Percentiles rank a stretch among this genome's conserved stretches.
phyloP scores from a whole-genome alignment of 2,113 vertebrate species.

The Stomatorhinus ivindoensis region DNA sequence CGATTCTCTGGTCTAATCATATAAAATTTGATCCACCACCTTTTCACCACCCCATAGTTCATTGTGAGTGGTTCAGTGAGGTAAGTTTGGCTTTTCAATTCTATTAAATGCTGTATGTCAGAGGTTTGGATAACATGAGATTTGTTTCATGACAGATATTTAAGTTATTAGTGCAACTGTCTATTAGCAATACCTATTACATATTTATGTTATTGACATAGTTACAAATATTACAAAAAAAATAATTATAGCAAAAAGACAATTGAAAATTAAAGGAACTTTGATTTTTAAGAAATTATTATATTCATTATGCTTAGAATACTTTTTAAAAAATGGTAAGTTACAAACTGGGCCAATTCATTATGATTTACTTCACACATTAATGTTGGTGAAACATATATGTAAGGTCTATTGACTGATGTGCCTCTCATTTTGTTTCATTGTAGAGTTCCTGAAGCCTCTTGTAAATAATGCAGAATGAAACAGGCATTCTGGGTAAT shows the following conservation, averaged over 20 bases:
- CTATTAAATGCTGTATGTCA: not conserved
- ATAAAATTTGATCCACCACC: not conserved
- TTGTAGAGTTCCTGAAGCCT: not conserved
- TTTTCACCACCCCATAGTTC: not conserved
- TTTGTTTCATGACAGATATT: not conserved
- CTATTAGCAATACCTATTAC: not conserved
- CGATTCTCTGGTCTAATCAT: not conserved
- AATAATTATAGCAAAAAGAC: not conserved
- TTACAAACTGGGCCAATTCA: not conserved
- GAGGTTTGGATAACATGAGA: not conserved
- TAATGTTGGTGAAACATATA: not conserved
- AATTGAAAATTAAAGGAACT: not conserved
- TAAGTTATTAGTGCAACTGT: not conserved
- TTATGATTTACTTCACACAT: not conserved
- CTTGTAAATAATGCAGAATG: slow-evolving; percentile 49
- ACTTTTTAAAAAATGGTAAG: not conserved
- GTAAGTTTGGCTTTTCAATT: not conserved
- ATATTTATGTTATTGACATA: not conserved
- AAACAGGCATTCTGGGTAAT: slow-evolving; percentile 42
- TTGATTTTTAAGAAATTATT: not conserved
- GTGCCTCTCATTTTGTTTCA: slow-evolving; percentile 4
- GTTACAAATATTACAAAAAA: not conserved
- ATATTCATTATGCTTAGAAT: not conserved
- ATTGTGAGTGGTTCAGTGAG: not conserved
- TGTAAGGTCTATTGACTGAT: not conserved